phyloP scores from a whole-genome alignment of 2,113 vertebrate genomes.

The Thermophis baileyi region DNA sequence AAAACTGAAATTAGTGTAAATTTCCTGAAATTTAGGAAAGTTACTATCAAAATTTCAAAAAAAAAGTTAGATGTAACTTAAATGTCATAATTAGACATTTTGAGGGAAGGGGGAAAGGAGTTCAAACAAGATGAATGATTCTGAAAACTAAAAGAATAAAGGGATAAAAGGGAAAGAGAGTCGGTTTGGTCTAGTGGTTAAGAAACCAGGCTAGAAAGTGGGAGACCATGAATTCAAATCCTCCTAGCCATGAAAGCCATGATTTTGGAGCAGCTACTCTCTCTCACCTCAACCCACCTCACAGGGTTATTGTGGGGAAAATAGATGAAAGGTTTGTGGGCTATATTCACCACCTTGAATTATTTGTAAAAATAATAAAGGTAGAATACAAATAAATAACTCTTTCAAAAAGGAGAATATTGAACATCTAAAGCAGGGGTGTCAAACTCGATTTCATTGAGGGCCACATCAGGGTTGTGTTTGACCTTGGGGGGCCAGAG shows the following conservation, averaged over 20 bases:
- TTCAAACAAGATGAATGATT: neutral
- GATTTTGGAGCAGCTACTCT: neutral
- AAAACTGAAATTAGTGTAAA: neutral
- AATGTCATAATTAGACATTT: neutral
- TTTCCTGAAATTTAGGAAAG: neutral
- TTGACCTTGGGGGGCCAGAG: no score
- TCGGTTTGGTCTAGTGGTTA: neutral
- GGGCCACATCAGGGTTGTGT: no score
- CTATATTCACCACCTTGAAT: no score
- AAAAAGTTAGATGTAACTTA: neutral
- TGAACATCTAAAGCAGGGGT: neutral
- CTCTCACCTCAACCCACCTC: neutral
- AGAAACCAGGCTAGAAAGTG: no score
- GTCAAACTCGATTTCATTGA: no score
- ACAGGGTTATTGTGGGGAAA: no score
- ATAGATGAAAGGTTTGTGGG: no score
- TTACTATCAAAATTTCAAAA: neutral
- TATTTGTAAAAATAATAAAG: no score
- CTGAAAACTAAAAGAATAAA: neutral
- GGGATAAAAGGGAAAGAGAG: neutral
- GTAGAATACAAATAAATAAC: neutral
- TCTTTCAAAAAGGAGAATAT: neutral
- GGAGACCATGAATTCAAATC: no score
- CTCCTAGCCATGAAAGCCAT: neutral
- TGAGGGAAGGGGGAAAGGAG: neutral